Evolutionary conservation across 2,888 invertebrate genomes (phyloP), one percentile per base, ranked within the genome.

Genomic region (Lochmaea crataegi): DNA sequence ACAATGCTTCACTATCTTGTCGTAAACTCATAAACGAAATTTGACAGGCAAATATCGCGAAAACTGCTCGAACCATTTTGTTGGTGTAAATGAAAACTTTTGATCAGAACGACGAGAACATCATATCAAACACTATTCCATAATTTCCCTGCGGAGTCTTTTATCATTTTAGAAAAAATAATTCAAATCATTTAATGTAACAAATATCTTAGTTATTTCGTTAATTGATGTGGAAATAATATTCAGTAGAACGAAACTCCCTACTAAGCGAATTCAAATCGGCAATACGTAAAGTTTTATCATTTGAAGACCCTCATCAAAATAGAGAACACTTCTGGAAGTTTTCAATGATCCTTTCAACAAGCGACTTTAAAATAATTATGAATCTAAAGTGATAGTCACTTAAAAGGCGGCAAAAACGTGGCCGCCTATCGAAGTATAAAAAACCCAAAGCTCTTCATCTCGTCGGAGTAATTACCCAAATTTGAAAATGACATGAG

Each of bases 401-500:
- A 74, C 75, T 75, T 75, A 72, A 74, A 75, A 72, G 67, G 68
- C 53, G 53, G 56, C 73, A 77, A 75, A 75, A 72, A 65, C 75
- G 72, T 65, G 71, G 68, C 72, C 32, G 68, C 56, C 71, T 72
- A 76, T 77, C 71, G 70, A 72, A 73, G 32, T 68, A 77, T 75
- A 72, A 77, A 75, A 76, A 76, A 72, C 58, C 71, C 72, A 26
- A 53, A 41, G 41, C 72, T 70, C 74, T 74, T 71, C 74, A 71
- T 72, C 61, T 72, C 71, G 73, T 76, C 69, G 64, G 76, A 74
- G 75, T 80, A 81, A 81, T 81, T 80, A 80, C 79, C 80, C 78
- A 81, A 81, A 81, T 81, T 81, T 80, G 77, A 74, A 72, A 77
- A 77, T 71, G 75, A 78, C 78, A 81, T 79, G 80, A 73, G 68